Evolutionary conservation across 2,113 vertebrate species (phyloP).

Genomic region (Piaya cayana): DNA sequence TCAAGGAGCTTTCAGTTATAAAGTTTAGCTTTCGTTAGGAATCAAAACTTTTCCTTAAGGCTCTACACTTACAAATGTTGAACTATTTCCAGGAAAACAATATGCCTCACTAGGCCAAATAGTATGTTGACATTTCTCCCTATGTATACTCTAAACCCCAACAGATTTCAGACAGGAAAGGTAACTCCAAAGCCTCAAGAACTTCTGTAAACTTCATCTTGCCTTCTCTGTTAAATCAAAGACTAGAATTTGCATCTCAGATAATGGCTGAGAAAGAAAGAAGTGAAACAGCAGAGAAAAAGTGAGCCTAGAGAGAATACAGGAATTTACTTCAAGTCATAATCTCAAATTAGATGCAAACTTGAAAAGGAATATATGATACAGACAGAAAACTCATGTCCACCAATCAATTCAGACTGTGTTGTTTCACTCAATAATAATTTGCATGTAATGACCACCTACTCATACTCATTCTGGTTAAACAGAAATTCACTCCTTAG

Average conservation of each 20-base stretch:
- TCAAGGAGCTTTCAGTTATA: background rate
- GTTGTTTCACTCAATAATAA: background rate
- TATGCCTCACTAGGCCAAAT: background rate
- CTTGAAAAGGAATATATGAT: background rate
- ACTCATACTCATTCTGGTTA: background rate
- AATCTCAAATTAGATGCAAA: background rate
- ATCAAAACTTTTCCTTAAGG: background rate
- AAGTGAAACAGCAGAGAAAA: background rate
- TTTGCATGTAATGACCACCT: background rate
- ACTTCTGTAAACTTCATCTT: background rate
- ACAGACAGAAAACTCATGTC: background rate
- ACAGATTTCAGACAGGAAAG: background rate
- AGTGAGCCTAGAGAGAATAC: background rate
- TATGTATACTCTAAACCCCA: background rate
- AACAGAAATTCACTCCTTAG: background rate
- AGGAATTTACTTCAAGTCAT: background rate
- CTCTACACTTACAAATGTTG: background rate
- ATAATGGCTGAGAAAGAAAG: background rate
- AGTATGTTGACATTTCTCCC: background rate
- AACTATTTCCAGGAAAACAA: background rate
- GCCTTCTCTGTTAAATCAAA: background rate
- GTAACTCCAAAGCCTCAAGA: background rate
- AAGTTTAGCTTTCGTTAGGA: background rate
- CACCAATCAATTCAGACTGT: background rate
- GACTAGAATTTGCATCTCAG: background rate